Evolutionary conservation across 1,140 invertebrate species (phyloP).

Genomic region (Tetramorium parvispinum): DNA sequence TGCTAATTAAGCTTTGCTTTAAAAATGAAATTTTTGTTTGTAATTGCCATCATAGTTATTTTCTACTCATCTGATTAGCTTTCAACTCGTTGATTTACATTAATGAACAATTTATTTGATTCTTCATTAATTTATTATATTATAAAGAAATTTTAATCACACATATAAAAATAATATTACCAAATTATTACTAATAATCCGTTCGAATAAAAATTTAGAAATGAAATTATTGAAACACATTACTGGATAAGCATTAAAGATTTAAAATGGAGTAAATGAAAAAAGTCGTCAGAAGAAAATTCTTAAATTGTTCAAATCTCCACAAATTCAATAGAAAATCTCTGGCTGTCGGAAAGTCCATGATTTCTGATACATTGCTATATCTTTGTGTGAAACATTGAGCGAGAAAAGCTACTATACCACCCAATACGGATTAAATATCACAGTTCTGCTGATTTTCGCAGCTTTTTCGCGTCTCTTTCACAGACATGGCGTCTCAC

Average conservation of each 20-base stretch:
- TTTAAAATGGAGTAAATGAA: neutral
- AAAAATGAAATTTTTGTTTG: constrained; percentile 5
- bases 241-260: neutral
- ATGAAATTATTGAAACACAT: neutral
- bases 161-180: neutral
- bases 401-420: neutral
- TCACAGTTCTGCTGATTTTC: constrained; percentile 22
- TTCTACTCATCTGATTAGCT: neutral
- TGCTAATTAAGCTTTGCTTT: neutral
- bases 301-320: neutral
- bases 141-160: neutral
- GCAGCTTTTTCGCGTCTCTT: constrained; percentile 29
- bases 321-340: neutral
- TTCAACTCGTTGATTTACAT: neutral
- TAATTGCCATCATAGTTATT: neutral
- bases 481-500: constrained; percentile 9
- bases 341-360: neutral
- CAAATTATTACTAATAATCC: neutral
- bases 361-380: neutral
- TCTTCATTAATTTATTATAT: neutral
- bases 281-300: neutral
- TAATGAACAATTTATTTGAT: neutral
- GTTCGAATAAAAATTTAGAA: neutral
- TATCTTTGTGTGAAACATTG: neutral
- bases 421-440: constrained; percentile 24